phyloP scores from a whole-genome alignment of 2,797 vertebrate genomes.

The Hipposideros larvatus region DNA sequence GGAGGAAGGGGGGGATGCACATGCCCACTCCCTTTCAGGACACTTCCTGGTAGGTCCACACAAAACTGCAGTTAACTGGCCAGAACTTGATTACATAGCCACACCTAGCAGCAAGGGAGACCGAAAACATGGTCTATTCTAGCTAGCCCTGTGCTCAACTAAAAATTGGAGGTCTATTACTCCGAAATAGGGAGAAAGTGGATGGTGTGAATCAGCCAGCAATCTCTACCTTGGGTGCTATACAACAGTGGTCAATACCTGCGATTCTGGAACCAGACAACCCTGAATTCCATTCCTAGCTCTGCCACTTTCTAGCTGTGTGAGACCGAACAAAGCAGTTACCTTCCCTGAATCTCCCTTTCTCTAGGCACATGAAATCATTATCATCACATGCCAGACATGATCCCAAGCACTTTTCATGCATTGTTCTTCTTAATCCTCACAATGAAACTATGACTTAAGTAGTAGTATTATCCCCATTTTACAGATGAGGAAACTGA shows the following conservation, averaged over 20 bases:
- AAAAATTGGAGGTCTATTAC: not conserved
- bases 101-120: not conserved
- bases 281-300: not conserved
- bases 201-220: not conserved
- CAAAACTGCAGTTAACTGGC: not conserved
- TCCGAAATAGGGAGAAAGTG: not conserved
- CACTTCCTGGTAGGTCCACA: not conserved
- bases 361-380: not conserved
- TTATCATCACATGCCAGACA: not conserved
- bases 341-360: not conserved
- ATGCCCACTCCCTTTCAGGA: not conserved
- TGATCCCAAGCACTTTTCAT: not conserved
- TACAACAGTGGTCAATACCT: not conserved
- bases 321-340: not conserved
- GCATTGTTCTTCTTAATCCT: not conserved
- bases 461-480: not conserved
- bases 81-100: not conserved
- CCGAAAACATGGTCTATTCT: not conserved
- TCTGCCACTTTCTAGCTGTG: not conserved
- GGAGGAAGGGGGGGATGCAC: not conserved
- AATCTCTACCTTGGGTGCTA: not conserved
- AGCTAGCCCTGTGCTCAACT: not conserved
- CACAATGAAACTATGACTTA: not conserved
- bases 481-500: constrained; percentile 55
- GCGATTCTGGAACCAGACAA: not conserved